Evolutionary conservation across 2,888 invertebrate species (phyloP).

Genomic region (Clusia tigrina): DNA sequence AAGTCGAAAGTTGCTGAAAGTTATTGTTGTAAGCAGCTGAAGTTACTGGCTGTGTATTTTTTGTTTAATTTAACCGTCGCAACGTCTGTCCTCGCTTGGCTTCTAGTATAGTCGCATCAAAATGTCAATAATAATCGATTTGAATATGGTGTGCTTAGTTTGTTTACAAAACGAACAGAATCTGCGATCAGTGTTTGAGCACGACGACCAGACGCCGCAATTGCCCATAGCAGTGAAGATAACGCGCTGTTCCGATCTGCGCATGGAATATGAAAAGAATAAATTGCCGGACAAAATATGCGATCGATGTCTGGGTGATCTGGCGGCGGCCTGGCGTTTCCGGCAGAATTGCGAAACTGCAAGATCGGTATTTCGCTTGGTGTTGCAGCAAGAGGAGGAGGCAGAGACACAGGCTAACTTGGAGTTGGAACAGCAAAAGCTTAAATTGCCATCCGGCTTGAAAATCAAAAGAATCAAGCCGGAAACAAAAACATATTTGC

Average conservation of each 20-base stretch:
- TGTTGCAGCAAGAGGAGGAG: constrained; percentile 37
- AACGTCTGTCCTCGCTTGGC: no score
- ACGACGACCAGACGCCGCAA: constrained; percentile 45
- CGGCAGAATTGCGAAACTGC: constrained; percentile 59
- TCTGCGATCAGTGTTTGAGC: constrained; percentile 52
- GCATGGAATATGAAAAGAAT: constrained; percentile 41
- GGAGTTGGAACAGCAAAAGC: constrained; percentile 41
- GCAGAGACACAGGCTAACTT: constrained; percentile 30
- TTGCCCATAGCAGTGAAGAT: constrained; percentile 59
- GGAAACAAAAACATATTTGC: constrained; percentile 23
- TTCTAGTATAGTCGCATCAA: no score
- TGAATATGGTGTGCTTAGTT: constrained; percentile 58
- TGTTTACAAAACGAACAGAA: constrained; percentile 56
- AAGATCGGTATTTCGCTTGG: constrained; percentile 52
- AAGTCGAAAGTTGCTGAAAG: no score
- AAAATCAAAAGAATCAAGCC: constrained; percentile 44
- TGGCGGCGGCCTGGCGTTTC: constrained; percentile 58
- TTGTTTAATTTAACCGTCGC: no score
- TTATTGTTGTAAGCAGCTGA: no score
- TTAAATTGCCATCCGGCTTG: constrained; percentile 49
- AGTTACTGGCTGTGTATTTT: no score
- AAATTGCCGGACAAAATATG: constrained; percentile 61
- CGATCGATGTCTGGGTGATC: constrained; percentile 51
- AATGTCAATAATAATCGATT: constrained; percentile 38
- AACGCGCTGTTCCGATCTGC: constrained; percentile 52